A percentile compares a stretch with the other conserved stretches of the same genome.
These are phyloP conservation scores for Pardosa pseudoannulata DNA, from an alignment of 2,888 invertebrate genomes.

Conservation along the genomic window DNA sequence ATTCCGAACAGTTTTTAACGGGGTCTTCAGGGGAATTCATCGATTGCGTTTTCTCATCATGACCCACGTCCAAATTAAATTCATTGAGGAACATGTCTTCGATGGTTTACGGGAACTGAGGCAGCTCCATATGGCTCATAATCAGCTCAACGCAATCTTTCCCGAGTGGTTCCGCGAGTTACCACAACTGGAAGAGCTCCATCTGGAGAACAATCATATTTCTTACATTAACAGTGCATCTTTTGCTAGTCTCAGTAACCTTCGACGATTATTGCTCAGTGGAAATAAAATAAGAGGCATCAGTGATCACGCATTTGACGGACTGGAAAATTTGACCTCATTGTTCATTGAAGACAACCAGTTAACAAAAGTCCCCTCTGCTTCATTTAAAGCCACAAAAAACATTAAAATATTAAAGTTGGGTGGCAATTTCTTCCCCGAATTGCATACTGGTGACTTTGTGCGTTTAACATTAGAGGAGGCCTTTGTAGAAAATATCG, in stretches of 20 bases:
- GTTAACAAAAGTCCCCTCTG: slow-evolving; percentile 70
- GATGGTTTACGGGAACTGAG: slow-evolving; percentile 76
- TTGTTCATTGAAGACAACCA: slow-evolving; percentile 73
- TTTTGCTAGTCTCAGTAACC: slow-evolving; percentile 75
- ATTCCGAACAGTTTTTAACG: slow-evolving; percentile 76
- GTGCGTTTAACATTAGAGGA: slow-evolving; percentile 76
- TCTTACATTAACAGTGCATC: slow-evolving; percentile 75
- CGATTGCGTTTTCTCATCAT: slow-evolving; percentile 76
- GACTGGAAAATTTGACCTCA: slow-evolving; percentile 75
- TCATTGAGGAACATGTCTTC: slow-evolving; percentile 78
- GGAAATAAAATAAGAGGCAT: slow-evolving; percentile 76
- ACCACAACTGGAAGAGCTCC: slow-evolving; percentile 75
- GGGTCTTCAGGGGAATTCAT: slow-evolving; percentile 77
- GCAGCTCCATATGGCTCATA: slow-evolving; percentile 77
- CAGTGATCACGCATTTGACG: slow-evolving; percentile 76
- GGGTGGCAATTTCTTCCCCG: slow-evolving; percentile 74
- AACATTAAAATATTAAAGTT: slow-evolving; percentile 73
- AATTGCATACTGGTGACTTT: slow-evolving; percentile 75
- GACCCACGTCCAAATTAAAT: slow-evolving; percentile 77
- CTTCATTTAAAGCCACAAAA: slow-evolving; percentile 70
- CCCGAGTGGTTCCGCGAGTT: slow-evolving; percentile 78
- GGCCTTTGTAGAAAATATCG: slow-evolving; percentile 77
- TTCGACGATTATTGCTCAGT: slow-evolving; percentile 75
- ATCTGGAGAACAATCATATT: slow-evolving; percentile 77
- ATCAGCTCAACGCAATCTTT: slow-evolving; percentile 77